A percentile compares a stretch with the other conserved stretches of the same genome.
phyloP scores from a whole-genome alignment of 2,888 invertebrate genomes.

The Hedychridium roseum region DNA sequence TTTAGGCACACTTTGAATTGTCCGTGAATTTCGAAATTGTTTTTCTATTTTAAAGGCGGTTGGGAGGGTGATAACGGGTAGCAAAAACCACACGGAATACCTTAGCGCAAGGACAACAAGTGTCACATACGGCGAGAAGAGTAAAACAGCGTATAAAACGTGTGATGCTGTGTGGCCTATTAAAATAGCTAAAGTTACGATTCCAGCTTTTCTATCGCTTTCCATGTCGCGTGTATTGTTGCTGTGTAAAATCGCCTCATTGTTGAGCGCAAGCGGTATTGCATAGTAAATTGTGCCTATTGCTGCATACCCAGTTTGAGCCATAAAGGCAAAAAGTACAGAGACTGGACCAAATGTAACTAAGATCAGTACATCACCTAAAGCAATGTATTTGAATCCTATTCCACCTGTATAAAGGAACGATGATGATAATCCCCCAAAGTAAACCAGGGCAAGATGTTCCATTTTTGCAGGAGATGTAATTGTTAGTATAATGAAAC shows the following conservation, averaged over 20 bases:
- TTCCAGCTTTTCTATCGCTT: conserved; percentile 86
- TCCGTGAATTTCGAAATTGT: conserved; percentile 80
- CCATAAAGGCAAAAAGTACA: conserved; percentile 91
- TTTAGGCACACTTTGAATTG: conserved; percentile 83
- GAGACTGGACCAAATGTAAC: conserved; percentile 94
- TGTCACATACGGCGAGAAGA: conserved; percentile 91
- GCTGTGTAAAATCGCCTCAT: conserved; percentile 93
- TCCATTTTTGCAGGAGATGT: conserved; percentile 94
- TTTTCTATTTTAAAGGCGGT: conserved; percentile 91
- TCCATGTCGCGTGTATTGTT: conserved; percentile 94
- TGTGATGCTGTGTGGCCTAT: conserved; percentile 92
- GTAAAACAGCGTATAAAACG: conserved; percentile 85
- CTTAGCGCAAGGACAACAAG: conserved; percentile 86
- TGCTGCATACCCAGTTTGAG: conserved; percentile 91
- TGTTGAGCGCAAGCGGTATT: conserved; percentile 90
- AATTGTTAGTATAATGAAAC: conserved; percentile 78
- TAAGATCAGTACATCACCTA: conserved; percentile 91
- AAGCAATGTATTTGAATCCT: conserved; percentile 93
- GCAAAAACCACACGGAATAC: conserved; percentile 86
- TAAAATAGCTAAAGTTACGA: conserved; percentile 93
- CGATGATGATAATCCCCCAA: conserved; percentile 93
- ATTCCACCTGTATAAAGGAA: conserved; percentile 97
- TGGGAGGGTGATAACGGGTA: conserved; percentile 87
- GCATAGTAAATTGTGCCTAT: conserved; percentile 93
- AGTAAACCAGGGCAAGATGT: conserved; percentile 92